These are phyloP conservation scores for Stenoptilia bipunctidactyla DNA, from an alignment of 2,888 invertebrate genomes.

Conservation along the genomic window DNA sequence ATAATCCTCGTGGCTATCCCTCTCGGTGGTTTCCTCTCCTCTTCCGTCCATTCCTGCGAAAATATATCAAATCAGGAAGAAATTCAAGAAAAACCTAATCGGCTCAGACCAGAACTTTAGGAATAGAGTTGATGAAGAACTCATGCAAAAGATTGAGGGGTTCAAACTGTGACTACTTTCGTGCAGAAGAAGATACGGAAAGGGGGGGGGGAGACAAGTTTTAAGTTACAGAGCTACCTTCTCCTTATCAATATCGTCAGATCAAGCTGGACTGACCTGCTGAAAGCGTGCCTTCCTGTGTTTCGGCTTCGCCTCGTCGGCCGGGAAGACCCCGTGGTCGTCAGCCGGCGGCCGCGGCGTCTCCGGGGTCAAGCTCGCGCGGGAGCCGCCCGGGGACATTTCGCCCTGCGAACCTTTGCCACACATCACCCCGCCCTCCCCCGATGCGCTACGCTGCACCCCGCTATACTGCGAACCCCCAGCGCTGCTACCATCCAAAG, in stretches of 20 bases:
- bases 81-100: neutral
- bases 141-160: slow-evolving; percentile 8
- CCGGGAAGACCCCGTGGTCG: slow-evolving; percentile 40
- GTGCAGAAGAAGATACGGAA: slow-evolving; percentile 20
- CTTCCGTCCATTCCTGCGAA: slow-evolving; percentile 61
- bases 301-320: slow-evolving; percentile 74
- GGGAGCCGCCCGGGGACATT: slow-evolving; percentile 58
- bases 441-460: slow-evolving; percentile 86
- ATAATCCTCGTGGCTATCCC: slow-evolving; percentile 69
- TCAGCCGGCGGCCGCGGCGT: slow-evolving; percentile 18
- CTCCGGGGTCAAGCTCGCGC: slow-evolving; percentile 45
- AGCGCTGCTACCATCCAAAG: slow-evolving; percentile 78
- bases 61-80: too few species aligned
- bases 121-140: neutral
- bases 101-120: slow-evolving; percentile 1
- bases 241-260: too few species aligned
- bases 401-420: slow-evolving; percentile 67
- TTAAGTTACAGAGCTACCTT: too few species aligned
- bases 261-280: slow-evolving; percentile 69
- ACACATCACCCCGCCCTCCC: slow-evolving; percentile 79
- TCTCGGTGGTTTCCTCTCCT: slow-evolving; percentile 63
- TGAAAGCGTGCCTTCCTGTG: slow-evolving; percentile 90
- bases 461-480: slow-evolving; percentile 62
- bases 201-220: too few species aligned
- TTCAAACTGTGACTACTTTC: slow-evolving; percentile 19